Conservation (phyloP, 2,888 invertebrate species). For the Empis livida region DNA sequence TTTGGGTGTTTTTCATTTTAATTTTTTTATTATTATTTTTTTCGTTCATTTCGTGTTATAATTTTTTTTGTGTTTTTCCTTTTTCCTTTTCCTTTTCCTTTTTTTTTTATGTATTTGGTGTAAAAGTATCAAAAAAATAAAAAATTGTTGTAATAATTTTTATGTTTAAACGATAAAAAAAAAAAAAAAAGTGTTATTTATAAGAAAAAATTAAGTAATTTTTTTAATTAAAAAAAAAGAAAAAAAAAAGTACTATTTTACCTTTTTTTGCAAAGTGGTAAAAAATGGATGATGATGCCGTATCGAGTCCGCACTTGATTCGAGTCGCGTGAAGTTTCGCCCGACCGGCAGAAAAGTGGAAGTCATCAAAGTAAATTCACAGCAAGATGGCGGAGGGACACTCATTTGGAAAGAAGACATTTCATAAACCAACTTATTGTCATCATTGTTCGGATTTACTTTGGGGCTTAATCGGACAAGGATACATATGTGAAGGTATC, state of each 20-base stretch:
- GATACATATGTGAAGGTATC: conserved; percentile 98
- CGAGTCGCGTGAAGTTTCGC: conserved; percentile 14
- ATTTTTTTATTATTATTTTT: not conserved
- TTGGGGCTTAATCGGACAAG: conserved; percentile 99
- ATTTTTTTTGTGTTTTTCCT: too few relatives aligned
- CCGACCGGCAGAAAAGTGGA: too few relatives aligned
- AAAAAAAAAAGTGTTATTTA: conserved; percentile 1
- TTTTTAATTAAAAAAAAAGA: too few relatives aligned
- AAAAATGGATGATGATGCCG: conserved; percentile 21
- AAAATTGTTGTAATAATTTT: too few relatives aligned
- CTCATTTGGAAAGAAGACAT: conserved; percentile 99
- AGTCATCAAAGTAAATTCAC: too few relatives aligned
- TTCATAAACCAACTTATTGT: conserved; percentile 99
- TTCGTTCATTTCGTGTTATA: too few relatives aligned
- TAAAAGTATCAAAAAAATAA: too few relatives aligned
- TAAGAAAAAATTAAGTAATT: not conserved
- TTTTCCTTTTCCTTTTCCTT: too few relatives aligned
- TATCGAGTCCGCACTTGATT: conserved; percentile 22
- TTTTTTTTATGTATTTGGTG: not conserved
- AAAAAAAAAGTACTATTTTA: conserved; percentile 4
- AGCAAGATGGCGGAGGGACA: conserved; percentile 57
- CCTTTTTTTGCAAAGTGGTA: conserved; percentile 8
- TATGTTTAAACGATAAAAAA: too few relatives aligned
- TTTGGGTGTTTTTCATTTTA: too few relatives aligned
- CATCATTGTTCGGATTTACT: conserved; percentile 99